Evolutionary conservation across 2,113 vertebrate species (phyloP).

Genomic region (Aegotheles bennettii): DNA sequence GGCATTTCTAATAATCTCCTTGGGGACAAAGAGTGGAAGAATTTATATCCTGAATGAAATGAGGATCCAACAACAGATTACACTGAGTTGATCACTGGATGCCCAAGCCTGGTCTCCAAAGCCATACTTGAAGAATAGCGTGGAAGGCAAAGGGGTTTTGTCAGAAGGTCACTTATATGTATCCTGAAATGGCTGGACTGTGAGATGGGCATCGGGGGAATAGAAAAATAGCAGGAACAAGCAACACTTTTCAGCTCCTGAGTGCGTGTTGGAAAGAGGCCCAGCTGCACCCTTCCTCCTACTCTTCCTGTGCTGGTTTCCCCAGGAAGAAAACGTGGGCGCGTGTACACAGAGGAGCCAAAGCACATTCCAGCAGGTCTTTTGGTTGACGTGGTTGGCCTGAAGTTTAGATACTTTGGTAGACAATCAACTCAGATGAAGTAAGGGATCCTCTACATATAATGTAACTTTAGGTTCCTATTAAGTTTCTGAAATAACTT

Average conservation of each 20-base stretch:
- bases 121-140: not conserved
- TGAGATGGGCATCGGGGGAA: not conserved
- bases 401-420: not conserved
- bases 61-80: not conserved
- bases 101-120: not conserved
- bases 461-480: not conserved
- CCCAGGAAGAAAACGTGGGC: not conserved
- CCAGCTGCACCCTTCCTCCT: not conserved
- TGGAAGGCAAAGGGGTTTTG: not conserved
- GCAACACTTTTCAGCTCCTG: not conserved
- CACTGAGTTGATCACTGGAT: not conserved
- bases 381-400: not conserved
- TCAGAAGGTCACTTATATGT: not conserved
- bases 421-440: not conserved
- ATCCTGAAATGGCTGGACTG: not conserved
- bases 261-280: not conserved
- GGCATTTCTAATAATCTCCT: not conserved
- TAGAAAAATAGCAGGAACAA: not conserved
- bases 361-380: not conserved
- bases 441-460: not conserved
- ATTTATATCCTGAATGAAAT: not conserved
- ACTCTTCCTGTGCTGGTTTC: not conserved
- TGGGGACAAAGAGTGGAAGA: not conserved
- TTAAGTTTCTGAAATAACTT: not conserved
- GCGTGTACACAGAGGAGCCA: rapidly evolving